These are phyloP conservation scores for Bubo scandiacus DNA, from an alignment of 2,113 vertebrate species.

Conservation along the genomic window DNA sequence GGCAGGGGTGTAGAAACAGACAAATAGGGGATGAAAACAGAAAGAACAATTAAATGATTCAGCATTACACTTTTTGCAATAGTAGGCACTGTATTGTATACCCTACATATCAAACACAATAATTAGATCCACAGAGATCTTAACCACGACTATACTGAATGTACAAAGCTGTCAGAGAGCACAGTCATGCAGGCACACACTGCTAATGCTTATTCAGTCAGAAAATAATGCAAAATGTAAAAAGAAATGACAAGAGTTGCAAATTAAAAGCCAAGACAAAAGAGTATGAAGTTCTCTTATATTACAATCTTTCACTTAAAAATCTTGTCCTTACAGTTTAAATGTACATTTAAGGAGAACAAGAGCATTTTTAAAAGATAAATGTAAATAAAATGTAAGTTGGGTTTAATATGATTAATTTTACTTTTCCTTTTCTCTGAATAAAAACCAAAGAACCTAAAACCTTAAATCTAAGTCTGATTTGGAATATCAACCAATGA, in stretches of 20 bases:
- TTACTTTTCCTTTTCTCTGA: background rate
- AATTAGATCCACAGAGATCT: conserved; percentile 17
- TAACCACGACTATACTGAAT: background rate
- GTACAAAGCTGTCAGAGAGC: background rate
- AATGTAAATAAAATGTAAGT: background rate
- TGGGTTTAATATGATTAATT: background rate
- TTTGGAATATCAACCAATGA: background rate
- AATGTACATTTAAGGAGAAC: background rate
- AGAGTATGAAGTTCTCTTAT: background rate
- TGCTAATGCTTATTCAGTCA: background rate
- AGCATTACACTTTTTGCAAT: background rate
- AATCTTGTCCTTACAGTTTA: background rate
- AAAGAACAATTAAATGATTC: background rate
- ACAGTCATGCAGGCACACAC: background rate
- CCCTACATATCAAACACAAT: background rate
- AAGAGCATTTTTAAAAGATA: background rate
- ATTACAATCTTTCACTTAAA: background rate
- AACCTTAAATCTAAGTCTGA: background rate
- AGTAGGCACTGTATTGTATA: background rate
- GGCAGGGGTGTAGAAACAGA: background rate
- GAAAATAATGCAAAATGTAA: background rate
- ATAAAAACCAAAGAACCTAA: background rate
- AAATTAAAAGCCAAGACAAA: background rate
- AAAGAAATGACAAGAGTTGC: background rate
- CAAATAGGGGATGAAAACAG: background rate